phyloP scores from a whole-genome alignment of 2,797 vertebrate species.

The Helostoma temminkii region DNA sequence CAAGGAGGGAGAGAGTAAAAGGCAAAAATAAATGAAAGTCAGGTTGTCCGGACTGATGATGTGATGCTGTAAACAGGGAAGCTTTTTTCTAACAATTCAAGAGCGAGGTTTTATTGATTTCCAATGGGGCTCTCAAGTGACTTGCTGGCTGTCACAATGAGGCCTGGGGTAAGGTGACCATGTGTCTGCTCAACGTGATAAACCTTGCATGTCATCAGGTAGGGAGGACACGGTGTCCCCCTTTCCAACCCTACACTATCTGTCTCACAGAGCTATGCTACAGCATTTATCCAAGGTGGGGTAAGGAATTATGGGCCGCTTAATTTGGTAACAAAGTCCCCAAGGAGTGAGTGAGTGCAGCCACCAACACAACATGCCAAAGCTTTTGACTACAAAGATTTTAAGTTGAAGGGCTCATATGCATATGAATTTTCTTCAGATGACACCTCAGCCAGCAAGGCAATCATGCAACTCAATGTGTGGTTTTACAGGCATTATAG shows the following conservation, averaged over 20 bases:
- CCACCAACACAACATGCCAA: not conserved
- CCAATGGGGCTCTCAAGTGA: slow-evolving; percentile 89
- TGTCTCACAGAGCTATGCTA: slow-evolving; percentile 31
- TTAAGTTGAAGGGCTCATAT: slow-evolving; percentile 6
- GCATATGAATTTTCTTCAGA: not conserved
- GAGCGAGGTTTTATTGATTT: slow-evolving; percentile 92
- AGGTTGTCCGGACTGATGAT: slow-evolving; percentile 83
- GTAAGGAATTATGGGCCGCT: slow-evolving; percentile 55
- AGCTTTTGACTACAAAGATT: not conserved
- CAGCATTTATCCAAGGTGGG: slow-evolving; percentile 58
- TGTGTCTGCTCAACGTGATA: slow-evolving; percentile 81
- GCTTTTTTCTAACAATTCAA: slow-evolving; percentile 85
- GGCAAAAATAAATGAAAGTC: slow-evolving; percentile 78
- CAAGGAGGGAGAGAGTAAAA: slow-evolving; percentile 33
- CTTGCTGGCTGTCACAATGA: slow-evolving; percentile 89
- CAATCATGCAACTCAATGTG: slow-evolving; percentile 26
- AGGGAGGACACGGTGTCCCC: slow-evolving; percentile 76
- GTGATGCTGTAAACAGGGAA: slow-evolving; percentile 81
- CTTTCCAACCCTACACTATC: slow-evolving; percentile 15
- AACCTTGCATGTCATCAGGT: slow-evolving; percentile 80
- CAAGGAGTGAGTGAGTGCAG: slow-evolving; percentile 45
- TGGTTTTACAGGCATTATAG: slow-evolving; percentile 43
- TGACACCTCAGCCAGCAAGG: slow-evolving; percentile 6
- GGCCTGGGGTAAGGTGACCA: slow-evolving; percentile 92
- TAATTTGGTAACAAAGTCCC: slow-evolving; percentile 77